Evolutionary conservation across 2,888 invertebrate genomes (phyloP).

Genomic region (Tetragonula carbonaria): DNA sequence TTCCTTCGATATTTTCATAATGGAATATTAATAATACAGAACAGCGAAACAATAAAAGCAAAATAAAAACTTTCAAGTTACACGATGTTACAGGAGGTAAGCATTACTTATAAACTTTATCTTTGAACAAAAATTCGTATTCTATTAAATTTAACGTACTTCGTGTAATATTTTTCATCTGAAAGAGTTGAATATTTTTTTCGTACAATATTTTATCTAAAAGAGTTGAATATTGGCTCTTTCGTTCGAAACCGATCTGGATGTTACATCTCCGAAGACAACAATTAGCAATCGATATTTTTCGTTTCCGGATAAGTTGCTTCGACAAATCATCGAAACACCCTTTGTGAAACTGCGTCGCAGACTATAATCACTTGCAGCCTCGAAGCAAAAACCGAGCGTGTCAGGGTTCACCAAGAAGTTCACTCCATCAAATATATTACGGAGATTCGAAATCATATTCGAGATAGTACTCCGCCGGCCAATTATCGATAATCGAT

Average conservation of each 20-base stretch:
- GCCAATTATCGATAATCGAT: conserved; percentile 17
- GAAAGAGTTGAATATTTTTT: background rate
- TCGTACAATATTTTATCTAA: too few species aligned
- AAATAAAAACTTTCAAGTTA: too few species aligned
- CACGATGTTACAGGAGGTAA: too few species aligned
- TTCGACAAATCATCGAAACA: background rate
- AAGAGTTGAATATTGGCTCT: background rate
- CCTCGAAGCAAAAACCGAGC: background rate
- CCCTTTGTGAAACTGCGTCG: background rate
- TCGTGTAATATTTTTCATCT: background rate
- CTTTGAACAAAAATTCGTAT: too few species aligned
- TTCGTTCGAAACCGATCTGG: background rate
- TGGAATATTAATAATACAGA: too few species aligned
- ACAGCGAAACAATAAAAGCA: too few species aligned
- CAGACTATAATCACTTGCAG: background rate
- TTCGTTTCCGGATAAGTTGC: background rate
- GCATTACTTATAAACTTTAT: too few species aligned
- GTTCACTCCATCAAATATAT: background rate
- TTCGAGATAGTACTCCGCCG: background rate
- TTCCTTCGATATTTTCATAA: too few species aligned
- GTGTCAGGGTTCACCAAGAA: background rate
- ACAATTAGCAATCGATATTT: background rate
- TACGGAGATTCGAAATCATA: conserved; percentile 3
- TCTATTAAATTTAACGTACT: background rate
- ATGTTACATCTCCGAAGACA: background rate